These are phyloP conservation scores for Cerastis rubricosa DNA, from an alignment of 2,888 invertebrate species.

Conservation along the genomic window DNA sequence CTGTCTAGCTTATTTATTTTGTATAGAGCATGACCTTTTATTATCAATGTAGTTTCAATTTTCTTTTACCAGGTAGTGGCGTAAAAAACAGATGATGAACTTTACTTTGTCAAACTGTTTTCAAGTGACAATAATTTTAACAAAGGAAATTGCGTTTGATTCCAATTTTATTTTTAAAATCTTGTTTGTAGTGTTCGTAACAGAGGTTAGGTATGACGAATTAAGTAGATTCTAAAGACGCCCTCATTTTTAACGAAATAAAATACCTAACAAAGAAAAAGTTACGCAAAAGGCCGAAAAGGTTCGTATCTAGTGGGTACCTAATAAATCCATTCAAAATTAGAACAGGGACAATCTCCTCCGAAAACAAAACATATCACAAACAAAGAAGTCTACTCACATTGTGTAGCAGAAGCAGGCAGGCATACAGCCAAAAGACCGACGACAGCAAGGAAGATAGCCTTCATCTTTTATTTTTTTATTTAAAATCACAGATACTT, in stretches of 20 bases:
- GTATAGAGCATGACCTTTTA: conserved; percentile 16
- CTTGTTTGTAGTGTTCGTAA: background rate
- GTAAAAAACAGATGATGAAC: conserved; percentile 14
- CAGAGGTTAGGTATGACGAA: background rate
- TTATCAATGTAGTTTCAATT: conserved; percentile 5
- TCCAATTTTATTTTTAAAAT: conserved; percentile 3
- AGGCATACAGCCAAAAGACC: conserved; percentile 87
- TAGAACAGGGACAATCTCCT: background rate
- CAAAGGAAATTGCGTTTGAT: conserved; percentile 47
- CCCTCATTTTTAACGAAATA: background rate
- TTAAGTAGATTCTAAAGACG: background rate
- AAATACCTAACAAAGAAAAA: conserved; percentile 3
- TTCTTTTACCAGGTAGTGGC: conserved; percentile 25
- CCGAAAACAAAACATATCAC: conserved; percentile 49
- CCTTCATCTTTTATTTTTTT: conserved; percentile 89
- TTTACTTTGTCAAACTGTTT: background rate
- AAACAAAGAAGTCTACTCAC: conserved; percentile 90
- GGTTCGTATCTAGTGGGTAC: background rate
- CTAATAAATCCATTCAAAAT: background rate
- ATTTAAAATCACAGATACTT: conserved; percentile 89
- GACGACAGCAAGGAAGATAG: conserved; percentile 87
- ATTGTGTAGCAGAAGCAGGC: conserved; percentile 91
- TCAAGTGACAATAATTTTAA: background rate
- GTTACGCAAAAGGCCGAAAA: background rate
- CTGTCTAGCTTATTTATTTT: background rate